Evolutionary conservation across 2,888 invertebrate species (phyloP), one percentile per base, ranked within the genome.

Genomic region (Lutraria lutraria): DNA sequence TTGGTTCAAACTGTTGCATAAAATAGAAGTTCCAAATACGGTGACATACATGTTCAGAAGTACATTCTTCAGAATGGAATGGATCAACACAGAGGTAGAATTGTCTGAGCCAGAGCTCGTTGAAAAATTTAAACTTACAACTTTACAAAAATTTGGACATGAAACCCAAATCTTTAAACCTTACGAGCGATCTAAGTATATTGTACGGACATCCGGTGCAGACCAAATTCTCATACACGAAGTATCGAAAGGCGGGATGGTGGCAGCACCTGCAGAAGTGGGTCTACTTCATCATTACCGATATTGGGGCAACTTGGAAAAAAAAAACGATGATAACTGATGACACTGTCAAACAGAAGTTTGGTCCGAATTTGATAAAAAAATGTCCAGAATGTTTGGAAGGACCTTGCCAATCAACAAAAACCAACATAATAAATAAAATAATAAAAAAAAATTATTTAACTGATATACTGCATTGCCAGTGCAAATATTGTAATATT

Each of bases 221-320:
- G 92, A 93, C 12, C 87, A 87, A 12, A 91, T 95, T 2, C 93
- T 94, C 15, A 94, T 95, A 31, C 95, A 95, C 80, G 92, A 93
- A 63, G 89, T 94, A 13, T 92, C 93, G 92, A 68, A 52, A 12
- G 79, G 85, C 29, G 76, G 91, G 4, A 52, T 86, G 0, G 88
- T 86, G 0, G 84, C 86, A 21, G 90, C 93, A 0, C 76, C 86
- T 0, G 81, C 81, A 13, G 76, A 76, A 13, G 87, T 88, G 4
- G 95, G 91, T 1, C 83, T 94, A 21, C 87, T 95, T 72, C 94
- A 95, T 56, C 95, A 95, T 85, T 95, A 95, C 88, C 89, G 95
- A 68, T 89, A 89, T 84, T 95, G 94, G 95, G 89, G 92, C 72
- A 92, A 93, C 52, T 93, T 93, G 0, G 53, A 81, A 83, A 31